Evolutionary conservation across 2,797 vertebrate species (phyloP).

Genomic region (Tragopan temminckii): DNA sequence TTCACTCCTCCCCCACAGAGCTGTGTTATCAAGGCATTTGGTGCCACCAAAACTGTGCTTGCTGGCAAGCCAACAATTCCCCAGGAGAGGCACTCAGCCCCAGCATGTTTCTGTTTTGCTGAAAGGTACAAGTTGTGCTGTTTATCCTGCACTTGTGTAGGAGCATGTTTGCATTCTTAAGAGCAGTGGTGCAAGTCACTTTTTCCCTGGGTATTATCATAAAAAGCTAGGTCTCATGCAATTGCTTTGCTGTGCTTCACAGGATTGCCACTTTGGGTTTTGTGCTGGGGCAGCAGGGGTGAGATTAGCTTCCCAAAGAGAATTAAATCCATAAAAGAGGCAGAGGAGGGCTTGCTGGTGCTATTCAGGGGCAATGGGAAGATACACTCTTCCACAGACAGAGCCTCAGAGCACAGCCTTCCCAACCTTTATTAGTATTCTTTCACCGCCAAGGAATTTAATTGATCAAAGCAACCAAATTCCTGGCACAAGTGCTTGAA

Average conservation of each 20-base stretch:
- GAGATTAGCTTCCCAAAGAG: conserved; percentile 69
- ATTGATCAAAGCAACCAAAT: conserved; percentile 67
- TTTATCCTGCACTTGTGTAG: neutral
- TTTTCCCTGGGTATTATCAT: conserved; percentile 51
- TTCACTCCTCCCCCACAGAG: neutral
- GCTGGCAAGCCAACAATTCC: neutral
- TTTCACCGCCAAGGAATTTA: conserved; percentile 60
- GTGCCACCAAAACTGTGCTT: fast-evolving
- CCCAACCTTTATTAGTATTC: conserved; percentile 60
- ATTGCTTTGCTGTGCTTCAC: conserved; percentile 60
- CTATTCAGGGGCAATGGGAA: conserved; percentile 65
- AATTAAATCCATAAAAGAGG: conserved; percentile 65
- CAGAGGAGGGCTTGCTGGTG: conserved; percentile 53
- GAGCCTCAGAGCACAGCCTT: neutral
- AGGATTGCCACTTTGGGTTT: conserved; percentile 67
- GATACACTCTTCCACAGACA: conserved; percentile 51
- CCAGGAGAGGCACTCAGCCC: fast-evolving
- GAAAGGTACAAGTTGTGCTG: conserved; percentile 33
- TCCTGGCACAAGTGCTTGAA: conserved; percentile 63
- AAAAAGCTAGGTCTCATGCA: conserved; percentile 53
- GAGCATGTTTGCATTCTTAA: conserved; percentile 43
- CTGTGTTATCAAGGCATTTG: neutral
- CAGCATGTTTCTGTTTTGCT: neutral
- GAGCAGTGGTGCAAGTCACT: conserved; percentile 58
- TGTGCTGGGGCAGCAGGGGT: conserved; percentile 60